These are phyloP conservation scores for Phasia obesa DNA, from an alignment of 2,888 invertebrate species.

Conservation along the genomic window DNA sequence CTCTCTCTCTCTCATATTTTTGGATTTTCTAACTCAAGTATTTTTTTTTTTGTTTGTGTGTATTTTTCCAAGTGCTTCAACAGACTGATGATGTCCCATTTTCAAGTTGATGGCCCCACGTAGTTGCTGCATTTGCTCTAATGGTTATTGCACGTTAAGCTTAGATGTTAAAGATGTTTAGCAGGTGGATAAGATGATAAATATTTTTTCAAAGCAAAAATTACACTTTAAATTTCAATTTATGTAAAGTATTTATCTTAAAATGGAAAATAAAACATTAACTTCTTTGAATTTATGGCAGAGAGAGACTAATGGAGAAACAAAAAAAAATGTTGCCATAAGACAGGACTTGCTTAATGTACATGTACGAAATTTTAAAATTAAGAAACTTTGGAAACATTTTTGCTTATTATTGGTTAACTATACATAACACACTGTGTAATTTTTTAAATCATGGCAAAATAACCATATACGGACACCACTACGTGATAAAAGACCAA, in stretches of 20 bases:
- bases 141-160: conserved; percentile 71
- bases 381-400: no score
- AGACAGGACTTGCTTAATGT: not conserved
- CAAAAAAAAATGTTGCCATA: not conserved
- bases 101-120: conserved; percentile 68
- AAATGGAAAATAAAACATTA: not conserved
- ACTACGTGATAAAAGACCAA: no score
- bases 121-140: conserved; percentile 69
- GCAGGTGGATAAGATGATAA: conserved; percentile 69
- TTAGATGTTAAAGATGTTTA: conserved; percentile 66
- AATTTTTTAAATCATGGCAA: no score
- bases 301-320: no score
- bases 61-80: conserved; percentile 38
- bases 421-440: no score
- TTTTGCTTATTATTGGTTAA: no score
- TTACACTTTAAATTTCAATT: conserved; percentile 51
- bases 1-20: no score
- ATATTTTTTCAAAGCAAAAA: conserved; percentile 31
- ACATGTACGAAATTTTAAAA: no score
- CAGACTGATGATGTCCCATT: conserved; percentile 65
- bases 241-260: conserved; percentile 51
- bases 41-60: conserved; percentile 3
- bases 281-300: not conserved
- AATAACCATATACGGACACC: no score
- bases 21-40: not conserved